These are phyloP conservation scores for Molanna angustata DNA, from an alignment of 2,888 invertebrate species.

Conservation along the genomic window DNA sequence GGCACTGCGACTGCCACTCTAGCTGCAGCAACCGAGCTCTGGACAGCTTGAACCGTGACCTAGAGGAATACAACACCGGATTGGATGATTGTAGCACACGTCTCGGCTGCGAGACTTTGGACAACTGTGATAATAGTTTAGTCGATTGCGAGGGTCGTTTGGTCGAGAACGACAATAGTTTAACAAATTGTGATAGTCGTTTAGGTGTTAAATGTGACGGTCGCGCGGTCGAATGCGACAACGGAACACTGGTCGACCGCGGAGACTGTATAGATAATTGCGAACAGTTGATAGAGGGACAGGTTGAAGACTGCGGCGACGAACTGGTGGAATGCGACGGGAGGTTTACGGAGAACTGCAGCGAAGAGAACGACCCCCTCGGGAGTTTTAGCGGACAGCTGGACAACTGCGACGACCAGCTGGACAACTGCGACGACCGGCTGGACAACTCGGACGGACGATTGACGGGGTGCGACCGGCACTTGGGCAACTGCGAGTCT, in stretches of 20 bases:
- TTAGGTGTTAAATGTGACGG: slow-evolving; percentile 16
- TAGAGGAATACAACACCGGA: slow-evolving; percentile 20
- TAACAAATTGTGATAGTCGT: slow-evolving; percentile 14
- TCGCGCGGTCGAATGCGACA: slow-evolving; percentile 13
- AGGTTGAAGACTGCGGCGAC: slow-evolving; percentile 7
- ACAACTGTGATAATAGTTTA: slow-evolving; percentile 22
- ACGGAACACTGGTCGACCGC: too few species aligned
- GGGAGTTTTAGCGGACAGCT: slow-evolving; percentile 3
- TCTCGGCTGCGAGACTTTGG: slow-evolving; percentile 18
- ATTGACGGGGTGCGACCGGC: slow-evolving; percentile 13
- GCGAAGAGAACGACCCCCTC: slow-evolving; percentile 2
- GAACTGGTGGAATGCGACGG: slow-evolving; percentile 11
- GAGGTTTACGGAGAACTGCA: slow-evolving; percentile 13
- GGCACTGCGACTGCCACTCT: slow-evolving; percentile 36
- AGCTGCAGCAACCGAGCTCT: slow-evolving; percentile 22
- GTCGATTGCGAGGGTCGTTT: slow-evolving; percentile 11
- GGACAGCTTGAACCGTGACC: slow-evolving; percentile 4
- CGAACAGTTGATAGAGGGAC: slow-evolving; percentile 4
- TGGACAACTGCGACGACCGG: slow-evolving; percentile 5
- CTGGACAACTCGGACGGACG: slow-evolving; percentile 7
- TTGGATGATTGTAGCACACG: slow-evolving; percentile 17
- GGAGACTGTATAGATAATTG: slow-evolving; percentile 11
- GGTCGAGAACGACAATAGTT: slow-evolving; percentile 6
- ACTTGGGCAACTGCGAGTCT: slow-evolving; percentile 12
- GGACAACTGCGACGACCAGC: slow-evolving; percentile 12